These are phyloP conservation scores for Aelia acuminata DNA, from an alignment of 2,888 invertebrate species.

Conservation along the genomic window DNA sequence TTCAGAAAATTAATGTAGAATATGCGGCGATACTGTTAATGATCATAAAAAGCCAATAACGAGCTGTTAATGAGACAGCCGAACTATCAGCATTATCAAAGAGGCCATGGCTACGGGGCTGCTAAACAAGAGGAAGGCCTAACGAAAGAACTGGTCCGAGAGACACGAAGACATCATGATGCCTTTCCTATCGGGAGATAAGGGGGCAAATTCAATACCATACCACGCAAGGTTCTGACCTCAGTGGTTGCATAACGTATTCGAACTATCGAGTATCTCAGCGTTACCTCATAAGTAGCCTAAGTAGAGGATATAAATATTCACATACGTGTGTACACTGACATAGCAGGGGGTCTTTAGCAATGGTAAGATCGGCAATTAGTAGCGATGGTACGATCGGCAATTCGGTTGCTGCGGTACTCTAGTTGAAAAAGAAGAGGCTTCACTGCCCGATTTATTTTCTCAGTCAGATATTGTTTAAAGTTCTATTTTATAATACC, in stretches of 20 bases:
- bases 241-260: neutral
- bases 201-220: neutral
- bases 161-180: neutral
- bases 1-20: no score
- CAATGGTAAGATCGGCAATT: neutral
- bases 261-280: neutral
- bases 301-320: neutral
- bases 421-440: no score
- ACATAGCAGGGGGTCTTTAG: neutral
- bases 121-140: neutral
- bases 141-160: neutral
- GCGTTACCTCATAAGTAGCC: neutral
- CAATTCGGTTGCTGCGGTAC: no score
- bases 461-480: no score
- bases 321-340: neutral
- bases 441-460: no score
- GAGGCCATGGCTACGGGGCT: neutral
- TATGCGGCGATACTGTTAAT: neutral
- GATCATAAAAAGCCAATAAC: neutral
- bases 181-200: neutral
- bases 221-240: neutral
- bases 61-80: neutral
- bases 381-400: no score
- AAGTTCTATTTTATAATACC: no score
- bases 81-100: neutral